phyloP scores from a whole-genome alignment of 2,797 vertebrate species.

The Microcaecilia unicolor region DNA sequence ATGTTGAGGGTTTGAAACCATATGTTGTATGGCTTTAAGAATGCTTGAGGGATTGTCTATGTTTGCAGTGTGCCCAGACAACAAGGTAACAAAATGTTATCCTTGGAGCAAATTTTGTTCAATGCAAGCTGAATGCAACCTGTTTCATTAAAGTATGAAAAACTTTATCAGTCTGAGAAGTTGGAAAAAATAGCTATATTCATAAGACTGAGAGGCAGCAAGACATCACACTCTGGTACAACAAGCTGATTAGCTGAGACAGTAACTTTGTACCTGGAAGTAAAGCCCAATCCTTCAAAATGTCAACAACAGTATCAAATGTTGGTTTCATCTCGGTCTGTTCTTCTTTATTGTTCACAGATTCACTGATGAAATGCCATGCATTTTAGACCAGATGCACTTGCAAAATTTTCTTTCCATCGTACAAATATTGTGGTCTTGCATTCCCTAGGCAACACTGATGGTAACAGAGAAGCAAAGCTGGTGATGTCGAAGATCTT shows the following conservation, averaged over 20 bases:
- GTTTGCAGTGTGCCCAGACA: conserved; percentile 83
- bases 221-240: conserved; percentile 85
- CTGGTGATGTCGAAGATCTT: conserved; percentile 89
- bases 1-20: conserved; percentile 87
- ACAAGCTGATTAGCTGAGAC: conserved; percentile 83
- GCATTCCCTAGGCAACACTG: conserved; percentile 90
- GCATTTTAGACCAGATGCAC: conserved; percentile 92
- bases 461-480: conserved; percentile 84
- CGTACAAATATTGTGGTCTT: conserved; percentile 78
- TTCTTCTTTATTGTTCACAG: conserved; percentile 76
- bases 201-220: conserved; percentile 87
- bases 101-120: conserved; percentile 92
- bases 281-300: conserved; percentile 92
- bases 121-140: conserved; percentile 93
- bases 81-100: conserved; percentile 74
- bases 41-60: conserved; percentile 89
- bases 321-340: conserved; percentile 67
- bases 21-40: conserved; percentile 85
- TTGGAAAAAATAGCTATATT: conserved; percentile 89
- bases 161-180: conserved; percentile 95
- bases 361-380: conserved; percentile 93
- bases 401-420: conserved; percentile 91
- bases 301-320: conserved; percentile 77
- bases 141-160: conserved; percentile 93
- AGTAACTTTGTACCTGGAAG: conserved; percentile 88